Base-by-base conservation (phyloP, 2,797 vertebrate genomes). In the Cetoscarus ocellatus region DNA sequence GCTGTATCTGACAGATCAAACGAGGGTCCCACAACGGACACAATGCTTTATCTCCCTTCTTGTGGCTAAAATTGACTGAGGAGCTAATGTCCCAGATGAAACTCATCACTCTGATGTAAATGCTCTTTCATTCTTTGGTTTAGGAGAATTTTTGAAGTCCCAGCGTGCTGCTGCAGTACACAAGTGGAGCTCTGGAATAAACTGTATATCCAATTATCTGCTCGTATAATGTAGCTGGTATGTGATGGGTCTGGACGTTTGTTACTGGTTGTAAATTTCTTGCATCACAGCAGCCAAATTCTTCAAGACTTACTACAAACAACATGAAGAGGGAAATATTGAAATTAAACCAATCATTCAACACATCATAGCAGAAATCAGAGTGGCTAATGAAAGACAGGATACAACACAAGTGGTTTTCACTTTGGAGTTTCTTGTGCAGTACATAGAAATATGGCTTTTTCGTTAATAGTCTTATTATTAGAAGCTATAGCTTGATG, bases 1-100 rank as follows among this genome's bases (percentile, higher is more conserved):
- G 81, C 84, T 87, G 80, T 27, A 64, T 72, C 54, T 61, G 61
- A 76, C 57, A 75, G 72, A 86, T 86, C 79, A 85, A 82, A 85
- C 50, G 2, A 75, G 53, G 40, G 56, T 61, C 65, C 55, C 66
- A 66, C 62, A 36, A 53, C 7, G 39, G 78, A 85, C 67, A 67
- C 73, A 67, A 66, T 62, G 69, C 82, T 77, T 82, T 83, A 88
- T 73, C 80, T 79, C 57, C 60, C 56, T 67, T 81, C 68, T 81
- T 68, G 67, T 79, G 80, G 86, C 67, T 77, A 71, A 67, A 67
- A 56, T 55, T 0, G 42, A 55, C 27, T 13, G 2, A 71, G 53
- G 57, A 74, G 50, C 27, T 12, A 45, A 70, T 63, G 18, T 68
- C 42, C 66, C 81, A 84, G 77, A 86, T 73, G 81, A 84, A 90